Conservation (phyloP, 2,888 invertebrate genomes). For the Meliscaeva auricollis region DNA sequence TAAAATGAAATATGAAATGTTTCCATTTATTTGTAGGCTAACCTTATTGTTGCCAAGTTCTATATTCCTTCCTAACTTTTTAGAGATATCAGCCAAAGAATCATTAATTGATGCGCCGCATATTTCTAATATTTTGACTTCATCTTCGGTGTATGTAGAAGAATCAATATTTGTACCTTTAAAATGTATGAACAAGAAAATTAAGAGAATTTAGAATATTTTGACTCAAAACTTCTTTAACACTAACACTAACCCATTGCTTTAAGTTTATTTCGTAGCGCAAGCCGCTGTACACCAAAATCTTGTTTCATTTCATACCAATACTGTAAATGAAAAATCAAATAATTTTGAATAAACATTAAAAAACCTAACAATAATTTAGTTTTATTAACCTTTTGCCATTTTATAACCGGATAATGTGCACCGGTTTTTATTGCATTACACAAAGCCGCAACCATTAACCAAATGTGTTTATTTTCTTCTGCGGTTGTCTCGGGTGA, state of each 20-base stretch:
- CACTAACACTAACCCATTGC: slow-evolving; percentile 23
- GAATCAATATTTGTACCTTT: slow-evolving; percentile 38
- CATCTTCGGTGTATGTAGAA: slow-evolving; percentile 29
- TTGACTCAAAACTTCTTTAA: background rate
- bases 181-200: background rate
- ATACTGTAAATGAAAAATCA: slow-evolving; percentile 2
- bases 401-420: background rate
- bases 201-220: background rate
- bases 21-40: too few species aligned
- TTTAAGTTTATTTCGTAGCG: slow-evolving; percentile 19
- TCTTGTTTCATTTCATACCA: slow-evolving; percentile 28
- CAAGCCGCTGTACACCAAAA: slow-evolving; percentile 6
- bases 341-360: background rate
- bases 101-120: slow-evolving; percentile 20
- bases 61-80: background rate
- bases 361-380: too few species aligned
- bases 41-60: slow-evolving; percentile 39
- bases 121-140: slow-evolving; percentile 51
- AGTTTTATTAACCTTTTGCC: slow-evolving; percentile 33
- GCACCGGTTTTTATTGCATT: background rate
- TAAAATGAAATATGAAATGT: too few species aligned
- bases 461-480: background rate
- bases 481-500: background rate
- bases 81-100: background rate
- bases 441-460: background rate